Percentiles rank a stretch among this genome's conserved stretches.
phyloP scores from a whole-genome alignment of 1,140 invertebrate genomes.

The Euwallacea fornicatus region DNA sequence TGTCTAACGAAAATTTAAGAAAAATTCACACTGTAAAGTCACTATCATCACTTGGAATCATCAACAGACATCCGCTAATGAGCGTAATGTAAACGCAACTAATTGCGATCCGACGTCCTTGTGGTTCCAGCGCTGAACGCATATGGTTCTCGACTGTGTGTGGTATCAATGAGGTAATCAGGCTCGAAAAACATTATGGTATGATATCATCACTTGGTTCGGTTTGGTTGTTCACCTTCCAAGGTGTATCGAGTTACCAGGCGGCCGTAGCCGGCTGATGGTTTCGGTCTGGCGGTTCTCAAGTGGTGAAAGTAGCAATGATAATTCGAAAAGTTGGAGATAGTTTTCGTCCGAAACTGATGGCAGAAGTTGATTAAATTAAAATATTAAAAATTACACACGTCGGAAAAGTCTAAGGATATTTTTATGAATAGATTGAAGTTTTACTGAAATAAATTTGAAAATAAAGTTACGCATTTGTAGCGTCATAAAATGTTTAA shows the following conservation, averaged over 20 bases:
- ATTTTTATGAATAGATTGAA: too few relatives aligned
- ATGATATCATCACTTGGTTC: slow-evolving; percentile 36
- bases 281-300: too few relatives aligned
- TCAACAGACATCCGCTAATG: slow-evolving; percentile 6
- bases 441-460: too few relatives aligned
- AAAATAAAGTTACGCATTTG: too few relatives aligned
- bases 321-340: too few relatives aligned
- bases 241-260: slow-evolving; percentile 28
- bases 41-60: not conserved
- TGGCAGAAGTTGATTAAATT: too few relatives aligned
- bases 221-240: slow-evolving; percentile 41
- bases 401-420: too few relatives aligned
- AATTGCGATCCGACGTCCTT: slow-evolving; percentile 14
- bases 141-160: not conserved
- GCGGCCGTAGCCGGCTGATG: not conserved
- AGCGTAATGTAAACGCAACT: slow-evolving; percentile 5
- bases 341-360: too few relatives aligned
- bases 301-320: too few relatives aligned
- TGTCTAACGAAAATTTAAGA: not conserved
- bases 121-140: slow-evolving; percentile 8
- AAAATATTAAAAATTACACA: too few relatives aligned
- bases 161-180: slow-evolving; percentile 16
- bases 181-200: slow-evolving; percentile 30
- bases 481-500: too few relatives aligned
- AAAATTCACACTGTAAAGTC: too few relatives aligned